phyloP scores from a whole-genome alignment of 2,113 vertebrate genomes.

The Pitta sordida region DNA sequence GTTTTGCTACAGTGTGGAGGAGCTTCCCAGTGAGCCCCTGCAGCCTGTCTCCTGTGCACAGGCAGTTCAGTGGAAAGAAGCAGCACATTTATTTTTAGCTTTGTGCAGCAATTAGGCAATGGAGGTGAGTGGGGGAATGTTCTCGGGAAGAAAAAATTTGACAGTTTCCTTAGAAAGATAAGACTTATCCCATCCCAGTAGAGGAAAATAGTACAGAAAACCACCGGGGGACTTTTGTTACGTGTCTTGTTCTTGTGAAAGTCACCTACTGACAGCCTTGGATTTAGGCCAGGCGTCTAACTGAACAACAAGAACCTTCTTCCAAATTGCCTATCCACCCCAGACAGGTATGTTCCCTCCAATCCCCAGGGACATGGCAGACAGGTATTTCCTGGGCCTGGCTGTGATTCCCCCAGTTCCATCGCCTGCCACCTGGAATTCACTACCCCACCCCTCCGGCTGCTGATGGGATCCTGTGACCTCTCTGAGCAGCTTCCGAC shows the following conservation, averaged over 20 bases:
- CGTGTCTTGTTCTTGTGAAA: neutral
- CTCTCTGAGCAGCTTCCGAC: neutral
- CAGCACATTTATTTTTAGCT: neutral
- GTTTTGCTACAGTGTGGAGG: neutral
- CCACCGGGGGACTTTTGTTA: neutral
- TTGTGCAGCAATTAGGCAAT: neutral
- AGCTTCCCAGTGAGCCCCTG: neutral
- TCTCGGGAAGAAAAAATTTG: neutral
- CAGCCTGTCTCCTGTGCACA: neutral
- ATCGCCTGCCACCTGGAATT: neutral
- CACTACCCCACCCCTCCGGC: neutral
- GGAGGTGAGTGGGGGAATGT: neutral
- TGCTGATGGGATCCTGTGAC: neutral
- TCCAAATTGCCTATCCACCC: neutral
- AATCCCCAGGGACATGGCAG: neutral
- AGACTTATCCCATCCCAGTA: neutral
- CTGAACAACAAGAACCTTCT: slow-evolving; percentile 13
- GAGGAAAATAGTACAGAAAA: neutral
- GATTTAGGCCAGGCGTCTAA: neutral
- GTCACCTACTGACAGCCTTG: neutral
- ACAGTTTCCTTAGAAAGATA: slow-evolving; percentile 10
- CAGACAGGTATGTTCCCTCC: neutral
- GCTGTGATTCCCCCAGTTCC: slow-evolving; percentile 2
- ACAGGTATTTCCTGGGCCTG: slow-evolving; percentile 28
- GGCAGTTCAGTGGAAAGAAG: slow-evolving; percentile 8